Evolutionary conservation across 2,888 invertebrate species (phyloP).

Genomic region (Caenorhabditis afra): DNA sequence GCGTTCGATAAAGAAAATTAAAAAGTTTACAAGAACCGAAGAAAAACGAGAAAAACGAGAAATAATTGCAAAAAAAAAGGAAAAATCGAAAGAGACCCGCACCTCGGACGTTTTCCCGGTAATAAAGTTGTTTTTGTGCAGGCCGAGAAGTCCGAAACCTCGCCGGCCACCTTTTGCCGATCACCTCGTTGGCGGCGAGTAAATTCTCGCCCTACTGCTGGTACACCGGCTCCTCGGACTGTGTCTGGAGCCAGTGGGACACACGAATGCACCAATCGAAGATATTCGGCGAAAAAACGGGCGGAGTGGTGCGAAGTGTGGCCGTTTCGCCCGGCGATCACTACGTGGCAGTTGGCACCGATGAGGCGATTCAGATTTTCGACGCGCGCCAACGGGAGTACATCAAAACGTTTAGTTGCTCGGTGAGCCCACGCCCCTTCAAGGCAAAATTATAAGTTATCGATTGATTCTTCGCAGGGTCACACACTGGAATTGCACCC

Average conservation of each 20-base stretch:
- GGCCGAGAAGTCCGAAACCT: constrained; percentile 46
- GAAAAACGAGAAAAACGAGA: no score
- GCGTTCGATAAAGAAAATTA: no score
- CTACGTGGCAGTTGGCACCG: constrained; percentile 53
- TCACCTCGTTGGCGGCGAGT: constrained; percentile 50
- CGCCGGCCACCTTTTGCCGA: constrained; percentile 46
- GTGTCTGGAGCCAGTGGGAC: constrained; percentile 57
- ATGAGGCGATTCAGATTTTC: constrained; percentile 52
- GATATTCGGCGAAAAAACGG: constrained; percentile 22
- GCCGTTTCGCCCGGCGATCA: constrained; percentile 58
- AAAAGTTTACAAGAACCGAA: no score
- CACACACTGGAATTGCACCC: constrained; percentile 54
- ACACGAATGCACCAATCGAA: constrained; percentile 53
- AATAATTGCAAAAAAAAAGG: no score
- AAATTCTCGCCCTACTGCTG: constrained; percentile 53
- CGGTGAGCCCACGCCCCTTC: constrained; percentile 21
- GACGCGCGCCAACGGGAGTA: constrained; percentile 52
- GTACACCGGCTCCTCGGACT: constrained; percentile 56
- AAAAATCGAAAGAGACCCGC: no score
- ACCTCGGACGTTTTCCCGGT: no score
- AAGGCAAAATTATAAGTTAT: background rate
- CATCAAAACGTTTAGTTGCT: constrained; percentile 53
- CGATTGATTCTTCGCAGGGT: constrained; percentile 38
- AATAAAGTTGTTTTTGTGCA: no score
- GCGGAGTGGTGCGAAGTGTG: constrained; percentile 41